phyloP scores from a whole-genome alignment of 2,113 vertebrate genomes.

The Periophthalmodon schlosseri region DNA sequence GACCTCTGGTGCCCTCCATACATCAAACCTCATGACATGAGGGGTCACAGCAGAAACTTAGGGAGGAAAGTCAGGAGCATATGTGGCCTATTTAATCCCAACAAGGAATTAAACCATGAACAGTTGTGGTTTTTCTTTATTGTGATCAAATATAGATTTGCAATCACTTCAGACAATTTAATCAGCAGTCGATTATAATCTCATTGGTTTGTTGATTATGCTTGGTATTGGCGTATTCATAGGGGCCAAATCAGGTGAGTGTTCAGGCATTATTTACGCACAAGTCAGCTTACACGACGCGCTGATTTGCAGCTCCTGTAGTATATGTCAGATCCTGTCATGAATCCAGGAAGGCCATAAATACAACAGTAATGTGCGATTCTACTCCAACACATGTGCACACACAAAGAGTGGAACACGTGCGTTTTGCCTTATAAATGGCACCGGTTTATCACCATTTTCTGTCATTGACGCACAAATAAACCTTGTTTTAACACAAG shows the following conservation, averaged over 20 bases:
- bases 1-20: constrained; percentile 84
- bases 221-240: not conserved
- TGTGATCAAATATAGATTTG: not conserved
- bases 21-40: constrained; percentile 90
- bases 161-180: not conserved
- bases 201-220: not conserved
- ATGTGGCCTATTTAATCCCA: constrained; percentile 60
- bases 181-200: not conserved
- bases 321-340: constrained; percentile 44
- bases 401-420: not conserved
- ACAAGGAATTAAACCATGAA: not conserved
- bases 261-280: constrained; percentile 20
- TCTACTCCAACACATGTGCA: constrained; percentile 13
- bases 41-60: constrained; percentile 82
- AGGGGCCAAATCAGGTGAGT: constrained; percentile 7
- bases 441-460: not conserved
- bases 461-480: not conserved
- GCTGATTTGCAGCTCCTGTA: constrained; percentile 46
- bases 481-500: not conserved
- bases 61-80: constrained; percentile 86
- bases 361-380: constrained; percentile 54
- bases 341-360: constrained; percentile 48
- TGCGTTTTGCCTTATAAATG: not conserved
- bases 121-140: not conserved
- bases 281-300: constrained; percentile 6